Conservation (phyloP, 1,140 invertebrate species). For the Agrypnia vestita region DNA sequence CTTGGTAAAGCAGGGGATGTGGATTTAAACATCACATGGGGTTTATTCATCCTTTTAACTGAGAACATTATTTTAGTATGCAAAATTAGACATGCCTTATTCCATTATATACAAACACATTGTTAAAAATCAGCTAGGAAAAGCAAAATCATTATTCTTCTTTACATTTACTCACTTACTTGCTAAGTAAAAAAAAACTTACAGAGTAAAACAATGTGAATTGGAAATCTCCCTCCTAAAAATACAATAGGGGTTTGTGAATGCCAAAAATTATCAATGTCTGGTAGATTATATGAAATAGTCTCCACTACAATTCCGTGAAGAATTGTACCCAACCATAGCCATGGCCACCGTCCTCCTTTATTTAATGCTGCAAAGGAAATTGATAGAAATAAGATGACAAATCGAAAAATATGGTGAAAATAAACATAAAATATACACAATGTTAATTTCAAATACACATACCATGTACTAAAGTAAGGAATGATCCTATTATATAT, state of each 20-base stretch:
- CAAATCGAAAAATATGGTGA: background rate
- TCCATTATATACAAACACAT: background rate
- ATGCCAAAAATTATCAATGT: slow-evolving; percentile 87
- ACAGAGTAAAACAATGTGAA: slow-evolving; percentile 84
- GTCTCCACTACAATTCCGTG: slow-evolving; percentile 79
- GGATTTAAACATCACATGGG: background rate
- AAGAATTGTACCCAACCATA: slow-evolving; percentile 80
- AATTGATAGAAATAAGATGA: background rate
- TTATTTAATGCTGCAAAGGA: slow-evolving; percentile 75
- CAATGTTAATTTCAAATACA: slow-evolving; percentile 46
- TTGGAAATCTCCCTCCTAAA: slow-evolving; percentile 78
- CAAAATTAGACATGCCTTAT: background rate
- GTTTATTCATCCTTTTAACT: too few species aligned
- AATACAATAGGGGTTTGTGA: slow-evolving; percentile 82
- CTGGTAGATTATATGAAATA: slow-evolving; percentile 76
- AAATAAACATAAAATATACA: slow-evolving; percentile 1
- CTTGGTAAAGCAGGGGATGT: background rate
- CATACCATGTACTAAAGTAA: slow-evolving; percentile 76
- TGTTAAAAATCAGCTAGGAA: too few species aligned
- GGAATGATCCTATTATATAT: slow-evolving; percentile 72
- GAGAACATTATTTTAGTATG: background rate
- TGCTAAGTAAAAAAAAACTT: slow-evolving; percentile 67
- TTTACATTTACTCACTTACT: too few species aligned
- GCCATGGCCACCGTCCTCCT: slow-evolving; percentile 80
- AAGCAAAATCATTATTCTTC: too few species aligned